Conservation (phyloP, 2,888 invertebrate species). For the Caenorhabditis japonica region DNA sequence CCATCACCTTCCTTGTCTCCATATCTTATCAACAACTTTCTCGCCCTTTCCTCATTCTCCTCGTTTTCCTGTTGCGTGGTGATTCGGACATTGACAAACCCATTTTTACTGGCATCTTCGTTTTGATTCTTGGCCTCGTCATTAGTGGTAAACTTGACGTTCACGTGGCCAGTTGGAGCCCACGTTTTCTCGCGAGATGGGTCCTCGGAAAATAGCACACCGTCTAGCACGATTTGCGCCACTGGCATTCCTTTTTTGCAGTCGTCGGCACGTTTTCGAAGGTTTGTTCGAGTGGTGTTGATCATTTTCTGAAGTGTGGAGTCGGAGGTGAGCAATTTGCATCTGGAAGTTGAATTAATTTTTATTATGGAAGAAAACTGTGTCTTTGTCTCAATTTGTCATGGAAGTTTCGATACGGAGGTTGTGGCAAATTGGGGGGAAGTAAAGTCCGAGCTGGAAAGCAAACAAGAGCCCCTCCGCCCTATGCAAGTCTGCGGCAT, state of each 20-base stretch:
- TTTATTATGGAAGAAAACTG: not conserved
- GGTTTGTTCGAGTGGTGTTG: conserved; percentile 45
- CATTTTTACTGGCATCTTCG: conserved; percentile 8
- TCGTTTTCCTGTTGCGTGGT: conserved; percentile 45
- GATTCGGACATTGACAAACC: conserved; percentile 57
- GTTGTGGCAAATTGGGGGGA: too few species aligned
- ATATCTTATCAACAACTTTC: conserved; percentile 34
- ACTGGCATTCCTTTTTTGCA: conserved; percentile 54
- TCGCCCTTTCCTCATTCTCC: conserved; percentile 42
- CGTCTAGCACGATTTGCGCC: conserved; percentile 16
- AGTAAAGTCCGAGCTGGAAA: too few species aligned
- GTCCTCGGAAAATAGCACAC: conserved; percentile 28
- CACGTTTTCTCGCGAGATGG: conserved; percentile 44
- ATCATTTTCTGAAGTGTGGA: conserved; percentile 53
- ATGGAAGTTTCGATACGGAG: too few species aligned
- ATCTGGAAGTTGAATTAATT: conserved; percentile 45
- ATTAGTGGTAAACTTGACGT: conserved; percentile 51
- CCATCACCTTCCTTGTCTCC: conserved; percentile 44
- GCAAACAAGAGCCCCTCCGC: too few species aligned
- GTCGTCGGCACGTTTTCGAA: conserved; percentile 57
- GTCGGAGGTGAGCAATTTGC: conserved; percentile 48
- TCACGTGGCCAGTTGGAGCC: conserved; percentile 59
- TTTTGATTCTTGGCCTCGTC: conserved; percentile 14
- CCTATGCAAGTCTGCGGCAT: too few species aligned
- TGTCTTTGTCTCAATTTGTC: too few species aligned